Evolutionary conservation across 2,797 vertebrate genomes (phyloP).

Genomic region (Urocyon cinereoargenteus): DNA sequence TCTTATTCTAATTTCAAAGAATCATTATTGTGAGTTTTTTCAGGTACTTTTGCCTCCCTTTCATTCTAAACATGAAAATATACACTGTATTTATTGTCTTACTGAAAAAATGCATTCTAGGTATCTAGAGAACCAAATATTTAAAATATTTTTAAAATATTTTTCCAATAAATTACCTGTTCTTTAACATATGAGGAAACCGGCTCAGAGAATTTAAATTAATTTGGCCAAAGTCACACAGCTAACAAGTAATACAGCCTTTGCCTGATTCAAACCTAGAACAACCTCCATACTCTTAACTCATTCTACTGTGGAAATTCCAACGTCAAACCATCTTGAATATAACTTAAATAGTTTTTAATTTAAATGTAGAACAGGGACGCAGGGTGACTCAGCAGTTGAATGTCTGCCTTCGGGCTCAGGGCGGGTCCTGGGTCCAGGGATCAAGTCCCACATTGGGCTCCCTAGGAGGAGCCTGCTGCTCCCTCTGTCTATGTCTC

Average conservation of each 20-base stretch:
- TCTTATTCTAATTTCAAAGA: slow-evolving; percentile 38
- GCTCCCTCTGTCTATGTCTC: no score
- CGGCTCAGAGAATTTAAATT: neutral
- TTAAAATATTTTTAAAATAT: neutral
- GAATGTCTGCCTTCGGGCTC: no score
- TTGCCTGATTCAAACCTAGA: slow-evolving; percentile 49
- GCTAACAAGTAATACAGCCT: neutral
- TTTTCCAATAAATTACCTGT: neutral
- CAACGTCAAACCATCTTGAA: slow-evolving; percentile 49
- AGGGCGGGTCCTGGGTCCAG: no score
- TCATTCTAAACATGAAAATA: neutral
- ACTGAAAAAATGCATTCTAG: neutral
- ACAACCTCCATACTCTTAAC: neutral
- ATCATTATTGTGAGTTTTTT: slow-evolving; percentile 2
- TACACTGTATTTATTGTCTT: neutral
- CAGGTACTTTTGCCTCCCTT: neutral
- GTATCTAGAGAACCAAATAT: neutral
- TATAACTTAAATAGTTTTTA: slow-evolving; percentile 1
- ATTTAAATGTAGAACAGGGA: slow-evolving; percentile 17
- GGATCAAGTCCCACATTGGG: no score
- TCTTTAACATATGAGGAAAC: neutral
- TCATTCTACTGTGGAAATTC: neutral
- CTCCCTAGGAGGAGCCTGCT: no score
- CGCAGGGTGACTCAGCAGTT: no score
- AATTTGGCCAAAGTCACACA: neutral